Evolutionary conservation across 2,797 vertebrate species (phyloP), one percentile per base, ranked within the genome.

Genomic region (Channa striata): DNA sequence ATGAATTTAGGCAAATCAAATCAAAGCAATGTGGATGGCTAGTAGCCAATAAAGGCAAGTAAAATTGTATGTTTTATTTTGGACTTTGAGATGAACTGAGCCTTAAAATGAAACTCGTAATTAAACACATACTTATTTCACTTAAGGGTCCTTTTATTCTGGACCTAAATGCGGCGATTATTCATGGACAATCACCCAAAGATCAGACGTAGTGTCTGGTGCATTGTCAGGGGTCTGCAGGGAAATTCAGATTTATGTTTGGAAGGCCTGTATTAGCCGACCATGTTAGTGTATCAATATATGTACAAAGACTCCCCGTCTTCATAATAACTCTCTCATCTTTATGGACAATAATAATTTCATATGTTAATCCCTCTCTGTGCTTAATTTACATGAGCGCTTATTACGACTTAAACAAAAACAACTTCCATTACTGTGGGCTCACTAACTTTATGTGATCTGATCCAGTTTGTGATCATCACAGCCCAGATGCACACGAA

Each of bases 341-440:
- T 85, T 84, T 80, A 89, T 84, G 72, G 74, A 63, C 68, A 70
- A 51, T 82, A 85, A 82, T 72, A 72, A 78, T 76, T 81, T 86
- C 76, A 83, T 74, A 79, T 82, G 75, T 71, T 83, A 81, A 78
- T 81, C 62, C 68, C 63, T 74, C 58, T 73, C 53, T 61, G 51
- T 36, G 16, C 61, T 64, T 71, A 50, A 83, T 74, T 81, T 59
- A 61, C 51, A 40, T 50, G 67, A 77, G 72, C 21, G 58, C 33
- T 53, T 68, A 47, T 63, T 64, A 42, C 16, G 61, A 54, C 60
- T 70, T 74, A 12, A 69, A 66, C 72, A 78, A 64, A 76, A 81
- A 81, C 68, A 78, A 21, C 50, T 70, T 72, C 51, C 37, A 62
- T 54, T 57, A 46, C 46, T 30, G 58, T 17, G 19, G 10, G 17